Evolutionary conservation across 2,113 vertebrate genomes (phyloP).

Genomic region (Vanacampus margaritifer): DNA sequence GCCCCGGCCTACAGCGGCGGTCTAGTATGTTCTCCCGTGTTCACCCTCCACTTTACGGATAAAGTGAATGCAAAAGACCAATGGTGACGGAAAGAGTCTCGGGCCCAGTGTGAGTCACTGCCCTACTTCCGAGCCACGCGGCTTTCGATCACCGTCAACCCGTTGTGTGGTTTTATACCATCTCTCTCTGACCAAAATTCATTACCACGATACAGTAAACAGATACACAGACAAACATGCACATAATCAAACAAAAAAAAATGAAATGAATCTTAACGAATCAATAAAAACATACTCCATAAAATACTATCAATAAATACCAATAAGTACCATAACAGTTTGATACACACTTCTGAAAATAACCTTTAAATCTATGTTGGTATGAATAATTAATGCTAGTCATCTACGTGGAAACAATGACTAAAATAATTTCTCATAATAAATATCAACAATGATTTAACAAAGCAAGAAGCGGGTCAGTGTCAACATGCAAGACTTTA

Average conservation of each 20-base stretch:
- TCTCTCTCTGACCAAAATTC: background rate
- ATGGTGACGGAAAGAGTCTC: slow-evolving; percentile 13
- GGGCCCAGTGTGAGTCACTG: slow-evolving; percentile 8
- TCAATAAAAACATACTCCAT: background rate
- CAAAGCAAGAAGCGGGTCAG: too few relatives aligned
- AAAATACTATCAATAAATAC: background rate
- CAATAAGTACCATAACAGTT: background rate
- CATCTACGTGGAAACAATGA: too few relatives aligned
- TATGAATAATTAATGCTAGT: too few relatives aligned
- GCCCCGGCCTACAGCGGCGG: background rate
- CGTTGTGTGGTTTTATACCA: background rate
- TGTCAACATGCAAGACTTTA: too few relatives aligned
- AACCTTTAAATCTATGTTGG: too few relatives aligned
- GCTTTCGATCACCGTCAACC: slow-evolving; percentile 5
- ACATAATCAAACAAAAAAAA: background rate
- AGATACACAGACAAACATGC: background rate
- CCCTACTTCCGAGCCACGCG: slow-evolving; percentile 5
- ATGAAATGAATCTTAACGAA: background rate
- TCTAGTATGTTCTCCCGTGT: background rate
- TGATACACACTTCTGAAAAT: too few relatives aligned
- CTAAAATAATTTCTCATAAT: too few relatives aligned
- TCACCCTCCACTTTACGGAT: background rate
- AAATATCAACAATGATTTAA: too few relatives aligned
- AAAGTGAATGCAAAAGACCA: background rate
- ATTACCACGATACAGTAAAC: background rate